Percentiles rank a stretch among this genome's conserved stretches.
These are phyloP conservation scores for Mechanitis messenoides DNA, from an alignment of 2,888 invertebrate genomes.

Conservation along the genomic window DNA sequence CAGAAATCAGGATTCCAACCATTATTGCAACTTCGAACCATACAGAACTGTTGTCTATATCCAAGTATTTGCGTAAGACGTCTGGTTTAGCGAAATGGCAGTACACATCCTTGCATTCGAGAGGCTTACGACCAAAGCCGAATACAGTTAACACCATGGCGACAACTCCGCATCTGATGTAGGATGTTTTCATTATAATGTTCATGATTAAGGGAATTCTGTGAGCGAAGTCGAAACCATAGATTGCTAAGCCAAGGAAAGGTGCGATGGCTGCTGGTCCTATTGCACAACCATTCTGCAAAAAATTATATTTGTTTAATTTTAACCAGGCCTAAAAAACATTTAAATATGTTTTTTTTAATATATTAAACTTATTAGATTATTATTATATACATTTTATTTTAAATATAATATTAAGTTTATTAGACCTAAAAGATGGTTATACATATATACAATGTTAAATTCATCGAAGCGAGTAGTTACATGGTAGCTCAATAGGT, in stretches of 20 bases:
- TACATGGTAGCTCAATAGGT: no score
- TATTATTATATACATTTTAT: no score
- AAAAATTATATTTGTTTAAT: slow-evolving; percentile 25
- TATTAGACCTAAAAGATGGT: no score
- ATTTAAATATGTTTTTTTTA: neutral
- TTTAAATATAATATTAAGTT: no score
- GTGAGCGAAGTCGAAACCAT: slow-evolving; percentile 82
- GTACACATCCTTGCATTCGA: slow-evolving; percentile 78
- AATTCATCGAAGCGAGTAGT: neutral
- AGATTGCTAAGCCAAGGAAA: slow-evolving; percentile 80
- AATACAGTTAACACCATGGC: slow-evolving; percentile 79
- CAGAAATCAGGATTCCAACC: slow-evolving; percentile 72
- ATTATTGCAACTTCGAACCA: slow-evolving; percentile 75
- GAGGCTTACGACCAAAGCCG: slow-evolving; percentile 75
- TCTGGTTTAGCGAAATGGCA: slow-evolving; percentile 82
- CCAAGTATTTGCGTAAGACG: slow-evolving; percentile 77
- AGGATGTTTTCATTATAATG: slow-evolving; percentile 79
- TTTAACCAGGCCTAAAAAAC: neutral
- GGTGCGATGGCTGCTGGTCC: slow-evolving; percentile 81
- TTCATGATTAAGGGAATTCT: slow-evolving; percentile 78
- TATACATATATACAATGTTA: no score
- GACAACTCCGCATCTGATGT: slow-evolving; percentile 80
- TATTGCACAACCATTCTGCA: slow-evolving; percentile 82
- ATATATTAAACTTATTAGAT: no score
- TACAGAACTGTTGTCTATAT: slow-evolving; percentile 75